These are phyloP conservation scores for Argyra leucocephala DNA, from an alignment of 2,888 invertebrate genomes.

Conservation along the genomic window DNA sequence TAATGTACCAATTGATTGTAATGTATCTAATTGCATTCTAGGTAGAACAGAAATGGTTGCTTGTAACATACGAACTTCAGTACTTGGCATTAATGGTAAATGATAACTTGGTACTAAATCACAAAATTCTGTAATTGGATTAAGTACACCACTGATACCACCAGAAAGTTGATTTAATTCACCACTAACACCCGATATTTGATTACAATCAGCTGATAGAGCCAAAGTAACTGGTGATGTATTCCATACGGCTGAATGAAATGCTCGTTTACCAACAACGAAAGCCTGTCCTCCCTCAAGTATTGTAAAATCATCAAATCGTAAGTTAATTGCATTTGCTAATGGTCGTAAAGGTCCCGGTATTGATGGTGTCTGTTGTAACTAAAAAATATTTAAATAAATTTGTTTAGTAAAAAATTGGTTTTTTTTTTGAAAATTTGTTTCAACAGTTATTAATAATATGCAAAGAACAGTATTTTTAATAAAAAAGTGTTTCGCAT, in stretches of 20 bases:
- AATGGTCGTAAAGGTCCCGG: constrained; percentile 60
- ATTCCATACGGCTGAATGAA: constrained; percentile 67
- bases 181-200: constrained; percentile 46
- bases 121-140: constrained; percentile 71
- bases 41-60: constrained; percentile 70
- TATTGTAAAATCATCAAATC: constrained; percentile 63
- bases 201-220: constrained; percentile 51
- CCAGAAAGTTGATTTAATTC: constrained; percentile 51
- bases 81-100: constrained; percentile 48
- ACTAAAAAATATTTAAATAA: constrained; percentile 36
- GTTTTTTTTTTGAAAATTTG: not conserved
- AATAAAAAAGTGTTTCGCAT: too few species aligned
- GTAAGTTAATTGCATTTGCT: constrained; percentile 61
- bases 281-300: constrained; percentile 49
- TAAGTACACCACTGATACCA: constrained; percentile 59
- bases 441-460: not conserved
- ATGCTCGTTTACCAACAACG: constrained; percentile 59
- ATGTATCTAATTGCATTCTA: constrained; percentile 63
- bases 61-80: constrained; percentile 57
- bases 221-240: constrained; percentile 59
- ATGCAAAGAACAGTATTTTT: too few species aligned
- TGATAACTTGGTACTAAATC: constrained; percentile 64
- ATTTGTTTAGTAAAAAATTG: not conserved
- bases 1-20: constrained; percentile 58
- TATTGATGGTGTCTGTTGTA: constrained; percentile 61